These are phyloP conservation scores for Heliconius aoede DNA, from an alignment of 2,888 invertebrate species.

Conservation along the genomic window DNA sequence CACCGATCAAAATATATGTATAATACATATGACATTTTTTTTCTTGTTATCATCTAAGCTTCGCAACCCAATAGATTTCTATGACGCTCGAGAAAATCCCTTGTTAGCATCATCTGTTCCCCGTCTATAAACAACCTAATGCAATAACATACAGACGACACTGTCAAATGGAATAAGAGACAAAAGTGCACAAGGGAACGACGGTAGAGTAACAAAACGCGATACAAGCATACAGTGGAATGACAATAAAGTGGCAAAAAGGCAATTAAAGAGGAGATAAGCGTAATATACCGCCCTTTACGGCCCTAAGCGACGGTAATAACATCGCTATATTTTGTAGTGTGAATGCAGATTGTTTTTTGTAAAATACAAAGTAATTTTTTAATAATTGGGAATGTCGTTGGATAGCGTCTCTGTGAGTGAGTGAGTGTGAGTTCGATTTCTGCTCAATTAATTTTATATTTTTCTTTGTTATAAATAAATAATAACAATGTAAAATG, in stretches of 20 bases:
- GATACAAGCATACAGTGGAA: constrained; percentile 45
- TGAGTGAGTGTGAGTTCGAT: background rate
- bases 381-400: background rate
- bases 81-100: too few relatives aligned
- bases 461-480: too few relatives aligned
- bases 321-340: constrained; percentile 36
- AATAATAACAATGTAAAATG: too few relatives aligned
- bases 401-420: background rate
- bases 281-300: constrained; percentile 44
- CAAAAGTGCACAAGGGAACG: constrained; percentile 41
- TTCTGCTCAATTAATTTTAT: background rate
- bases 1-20: too few relatives aligned
- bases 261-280: constrained; percentile 49
- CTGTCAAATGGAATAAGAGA: constrained; percentile 36
- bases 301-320: constrained; percentile 43
- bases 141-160: constrained; percentile 15
- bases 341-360: constrained; percentile 26
- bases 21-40: too few relatives aligned
- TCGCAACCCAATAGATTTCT: too few relatives aligned
- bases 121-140: background rate
- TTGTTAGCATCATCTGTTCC: too few relatives aligned
- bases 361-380: background rate
- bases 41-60: too few relatives aligned
- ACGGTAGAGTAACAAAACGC: constrained; percentile 42
- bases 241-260: constrained; percentile 51